Percentiles rank a stretch among this genome's conserved stretches.
phyloP scores from a whole-genome alignment of 2,888 invertebrate genomes.

The Myopa testacea region DNA sequence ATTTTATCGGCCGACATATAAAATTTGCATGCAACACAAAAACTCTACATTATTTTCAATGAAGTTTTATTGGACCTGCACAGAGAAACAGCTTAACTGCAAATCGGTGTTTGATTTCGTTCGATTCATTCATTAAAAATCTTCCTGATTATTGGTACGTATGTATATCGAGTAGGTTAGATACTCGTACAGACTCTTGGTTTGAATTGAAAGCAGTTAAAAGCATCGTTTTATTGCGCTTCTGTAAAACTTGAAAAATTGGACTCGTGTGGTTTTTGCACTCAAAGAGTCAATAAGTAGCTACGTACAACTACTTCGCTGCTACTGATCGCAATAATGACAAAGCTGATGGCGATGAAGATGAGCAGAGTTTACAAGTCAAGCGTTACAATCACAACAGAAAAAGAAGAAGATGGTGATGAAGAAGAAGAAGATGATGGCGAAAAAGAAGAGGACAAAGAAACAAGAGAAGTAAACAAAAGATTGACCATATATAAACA shows the following conservation, averaged over 20 bases:
- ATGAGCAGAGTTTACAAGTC: not conserved
- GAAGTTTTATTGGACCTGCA: too few species aligned
- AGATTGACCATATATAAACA: not conserved
- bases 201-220: not conserved
- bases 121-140: too few species aligned
- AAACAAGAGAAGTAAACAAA: slow-evolving; percentile 3
- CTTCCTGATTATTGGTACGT: too few species aligned
- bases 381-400: not conserved
- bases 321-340: not conserved
- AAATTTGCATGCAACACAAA: not conserved
- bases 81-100: too few species aligned
- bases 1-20: not conserved
- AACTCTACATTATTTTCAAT: not conserved
- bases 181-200: not conserved
- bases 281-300: too few species aligned
- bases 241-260: not conserved
- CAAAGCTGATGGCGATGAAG: slow-evolving; percentile 2
- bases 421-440: not conserved
- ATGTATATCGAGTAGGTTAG: too few species aligned
- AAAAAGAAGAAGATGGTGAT: not conserved
- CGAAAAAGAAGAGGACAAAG: not conserved
- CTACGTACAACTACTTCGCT: too few species aligned
- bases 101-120: too few species aligned
- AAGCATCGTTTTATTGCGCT: not conserved
- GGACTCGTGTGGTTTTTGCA: too few species aligned